These are phyloP conservation scores for Halictus ligatus DNA, from an alignment of 2,888 invertebrate genomes.

Conservation along the genomic window DNA sequence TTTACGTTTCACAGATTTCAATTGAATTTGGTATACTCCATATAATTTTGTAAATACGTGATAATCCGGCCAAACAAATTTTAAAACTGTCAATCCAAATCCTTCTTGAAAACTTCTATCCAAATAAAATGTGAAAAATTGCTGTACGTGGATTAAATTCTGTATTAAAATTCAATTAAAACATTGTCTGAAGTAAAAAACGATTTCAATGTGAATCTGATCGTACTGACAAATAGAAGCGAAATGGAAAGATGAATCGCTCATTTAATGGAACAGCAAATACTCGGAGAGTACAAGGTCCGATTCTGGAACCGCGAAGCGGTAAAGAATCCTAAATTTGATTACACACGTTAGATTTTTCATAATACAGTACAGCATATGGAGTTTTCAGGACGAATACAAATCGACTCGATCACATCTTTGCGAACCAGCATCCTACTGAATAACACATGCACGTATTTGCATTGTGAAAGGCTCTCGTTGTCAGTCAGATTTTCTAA, in stretches of 20 bases:
- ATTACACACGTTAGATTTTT: constrained; percentile 48
- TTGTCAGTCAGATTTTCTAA: constrained; percentile 69
- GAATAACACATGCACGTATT: constrained; percentile 68
- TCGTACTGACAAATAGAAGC: not conserved
- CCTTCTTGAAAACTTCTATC: no score
- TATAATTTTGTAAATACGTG: no score
- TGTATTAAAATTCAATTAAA: not conserved
- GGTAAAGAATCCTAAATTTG: constrained; percentile 56
- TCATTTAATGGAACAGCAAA: not conserved
- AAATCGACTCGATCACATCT: constrained; percentile 62
- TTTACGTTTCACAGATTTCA: no score
- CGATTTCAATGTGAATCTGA: not conserved
- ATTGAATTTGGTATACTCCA: no score
- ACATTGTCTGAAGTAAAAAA: not conserved
- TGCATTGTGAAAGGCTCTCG: constrained; percentile 60
- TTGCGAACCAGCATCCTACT: constrained; percentile 53
- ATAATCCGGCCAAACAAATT: no score
- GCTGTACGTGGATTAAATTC: not conserved
- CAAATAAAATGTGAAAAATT: not conserved
- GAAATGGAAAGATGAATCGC: not conserved
- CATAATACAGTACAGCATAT: constrained; percentile 38
- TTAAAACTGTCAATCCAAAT: no score
- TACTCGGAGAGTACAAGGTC: not conserved
- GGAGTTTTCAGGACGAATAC: constrained; percentile 63
- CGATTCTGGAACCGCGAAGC: not conserved